These are phyloP conservation scores for Axis porcinus DNA, from an alignment of 2,113 vertebrate species.

Conservation along the genomic window DNA sequence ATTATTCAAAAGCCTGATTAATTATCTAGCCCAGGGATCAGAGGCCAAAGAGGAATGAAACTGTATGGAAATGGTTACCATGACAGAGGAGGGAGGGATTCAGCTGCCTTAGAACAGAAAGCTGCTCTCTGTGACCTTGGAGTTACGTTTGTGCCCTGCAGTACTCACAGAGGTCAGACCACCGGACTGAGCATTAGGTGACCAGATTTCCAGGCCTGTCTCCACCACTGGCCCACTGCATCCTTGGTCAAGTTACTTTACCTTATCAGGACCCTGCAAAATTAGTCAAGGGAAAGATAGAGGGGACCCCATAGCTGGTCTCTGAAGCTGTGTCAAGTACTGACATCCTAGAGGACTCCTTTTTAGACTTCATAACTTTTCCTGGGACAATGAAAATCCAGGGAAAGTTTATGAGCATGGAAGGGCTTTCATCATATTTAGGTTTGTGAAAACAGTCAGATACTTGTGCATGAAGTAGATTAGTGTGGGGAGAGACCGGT, in stretches of 20 bases:
- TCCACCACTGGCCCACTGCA: not conserved
- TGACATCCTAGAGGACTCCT: not conserved
- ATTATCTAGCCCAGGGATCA: conserved; percentile 63
- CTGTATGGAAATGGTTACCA: not conserved
- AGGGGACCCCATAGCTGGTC: not conserved
- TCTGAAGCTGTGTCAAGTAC: not conserved
- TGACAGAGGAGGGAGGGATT: not conserved
- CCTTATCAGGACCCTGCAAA: not conserved
- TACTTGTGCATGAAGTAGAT: not conserved
- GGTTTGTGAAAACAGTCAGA: not conserved
- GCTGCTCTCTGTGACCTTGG: not conserved
- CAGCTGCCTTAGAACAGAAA: not conserved
- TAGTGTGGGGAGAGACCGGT: not conserved
- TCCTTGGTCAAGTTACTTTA: not conserved
- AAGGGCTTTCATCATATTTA: not conserved
- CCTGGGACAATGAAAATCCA: not conserved
- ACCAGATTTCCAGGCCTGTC: not conserved
- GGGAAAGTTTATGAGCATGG: not conserved
- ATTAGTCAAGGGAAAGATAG: not conserved
- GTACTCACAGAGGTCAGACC: not conserved
- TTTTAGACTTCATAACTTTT: not conserved
- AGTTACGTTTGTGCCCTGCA: not conserved
- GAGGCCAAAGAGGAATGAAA: conserved; percentile 62
- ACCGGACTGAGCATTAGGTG: not conserved
- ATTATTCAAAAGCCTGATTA: conserved; percentile 66